Percentiles rank a stretch among this genome's conserved stretches.
Conservation (phyloP, 2,888 invertebrate species). For the Itoplectis maculator region DNA sequence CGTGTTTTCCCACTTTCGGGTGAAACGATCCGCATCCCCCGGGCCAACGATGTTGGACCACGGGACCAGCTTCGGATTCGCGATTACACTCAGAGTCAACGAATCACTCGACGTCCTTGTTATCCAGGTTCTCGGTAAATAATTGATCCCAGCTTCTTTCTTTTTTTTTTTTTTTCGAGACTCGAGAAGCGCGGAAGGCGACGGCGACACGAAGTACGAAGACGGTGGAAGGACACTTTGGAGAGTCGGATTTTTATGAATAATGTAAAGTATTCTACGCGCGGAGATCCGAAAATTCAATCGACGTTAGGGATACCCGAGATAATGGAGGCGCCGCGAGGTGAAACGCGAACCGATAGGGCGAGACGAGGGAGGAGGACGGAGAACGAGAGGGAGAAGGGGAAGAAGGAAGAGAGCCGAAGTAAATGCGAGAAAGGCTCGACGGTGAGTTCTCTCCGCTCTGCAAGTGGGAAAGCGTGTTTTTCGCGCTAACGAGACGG, state of each 20-base stretch:
- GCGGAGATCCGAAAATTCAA: conserved; percentile 70
- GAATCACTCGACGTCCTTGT: conserved; percentile 40
- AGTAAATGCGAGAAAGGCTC: conserved; percentile 61
- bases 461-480: conserved; percentile 75
- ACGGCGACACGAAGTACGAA: conserved; percentile 48
- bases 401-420: conserved; percentile 14
- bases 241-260: conserved; percentile 68
- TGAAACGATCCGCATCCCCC: not conserved
- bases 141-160: conserved; percentile 61
- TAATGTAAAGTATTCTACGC: conserved; percentile 69
- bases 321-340: conserved; percentile 67
- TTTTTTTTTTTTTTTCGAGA: too few species aligned
- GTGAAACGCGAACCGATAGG: conserved; percentile 31
- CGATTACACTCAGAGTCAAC: conserved; percentile 20
- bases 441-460: conserved; percentile 68
- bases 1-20: not conserved
- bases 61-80: not conserved
- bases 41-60: not conserved
- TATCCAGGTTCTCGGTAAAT: conserved; percentile 51
- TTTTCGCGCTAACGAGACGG: conserved; percentile 69
- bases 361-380: conserved; percentile 47
- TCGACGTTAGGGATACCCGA: conserved; percentile 65
- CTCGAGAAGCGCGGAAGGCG: conserved; percentile 38
- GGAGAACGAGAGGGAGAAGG: conserved; percentile 28
- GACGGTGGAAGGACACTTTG: conserved; percentile 64